Percentiles rank a stretch among this genome's conserved stretches.
phyloP scores from a whole-genome alignment of 2,888 invertebrate genomes.

The Drosophila crucigera region DNA sequence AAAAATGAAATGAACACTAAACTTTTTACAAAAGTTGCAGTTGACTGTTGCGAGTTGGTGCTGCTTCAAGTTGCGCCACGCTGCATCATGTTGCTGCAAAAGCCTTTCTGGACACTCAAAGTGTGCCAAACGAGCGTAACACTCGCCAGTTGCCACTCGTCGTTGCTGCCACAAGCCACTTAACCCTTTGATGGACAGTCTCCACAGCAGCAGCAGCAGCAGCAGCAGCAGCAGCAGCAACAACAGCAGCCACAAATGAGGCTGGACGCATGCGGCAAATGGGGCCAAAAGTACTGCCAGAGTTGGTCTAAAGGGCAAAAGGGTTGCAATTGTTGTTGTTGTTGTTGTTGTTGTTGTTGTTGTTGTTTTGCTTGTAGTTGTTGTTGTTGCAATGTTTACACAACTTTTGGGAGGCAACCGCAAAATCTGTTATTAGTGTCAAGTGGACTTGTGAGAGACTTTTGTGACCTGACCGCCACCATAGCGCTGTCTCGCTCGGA shows the following conservation, averaged over 20 bases:
- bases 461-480: slow-evolving; percentile 65
- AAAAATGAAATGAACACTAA: not conserved
- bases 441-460: slow-evolving; percentile 75
- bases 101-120: slow-evolving; percentile 39
- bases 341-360: not conserved
- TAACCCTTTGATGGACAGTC: slow-evolving; percentile 73
- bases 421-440: slow-evolving; percentile 79
- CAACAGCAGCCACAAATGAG: slow-evolving; percentile 61
- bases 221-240: slow-evolving; percentile 43
- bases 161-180: slow-evolving; percentile 66
- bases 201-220: slow-evolving; percentile 31
- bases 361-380: slow-evolving; percentile 1
- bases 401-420: slow-evolving; percentile 72
- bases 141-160: slow-evolving; percentile 33
- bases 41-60: slow-evolving; percentile 28
- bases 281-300: slow-evolving; percentile 1
- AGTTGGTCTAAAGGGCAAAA: not conserved
- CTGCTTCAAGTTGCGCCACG: slow-evolving; percentile 4
- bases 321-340: slow-evolving; percentile 17
- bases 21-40: slow-evolving; percentile 8
- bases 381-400: slow-evolving; percentile 64
- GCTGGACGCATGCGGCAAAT: slow-evolving; percentile 32
- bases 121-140: slow-evolving; percentile 39
- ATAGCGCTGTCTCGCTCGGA: slow-evolving; percentile 1
- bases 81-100: slow-evolving; percentile 47